These are phyloP conservation scores for Neuroterus valhalla DNA, from an alignment of 1,140 invertebrate genomes.

Conservation along the genomic window DNA sequence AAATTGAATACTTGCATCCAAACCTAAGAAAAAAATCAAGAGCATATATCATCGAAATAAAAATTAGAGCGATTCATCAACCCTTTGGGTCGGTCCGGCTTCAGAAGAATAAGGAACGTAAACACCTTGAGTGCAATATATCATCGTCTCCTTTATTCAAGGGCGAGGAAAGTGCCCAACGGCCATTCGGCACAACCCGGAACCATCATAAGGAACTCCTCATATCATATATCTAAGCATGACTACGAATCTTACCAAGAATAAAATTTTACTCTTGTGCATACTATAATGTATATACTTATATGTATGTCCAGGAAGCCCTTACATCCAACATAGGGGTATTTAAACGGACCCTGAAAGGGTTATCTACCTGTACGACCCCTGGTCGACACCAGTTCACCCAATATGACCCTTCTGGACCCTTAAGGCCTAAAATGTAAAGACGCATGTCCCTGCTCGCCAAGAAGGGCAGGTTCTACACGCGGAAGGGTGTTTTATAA, in stretches of 20 bases:
- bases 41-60: slow-evolving; percentile 17
- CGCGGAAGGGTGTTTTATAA: not conserved
- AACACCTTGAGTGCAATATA: slow-evolving; percentile 44
- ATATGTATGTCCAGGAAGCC: not conserved
- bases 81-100: not conserved
- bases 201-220: not conserved
- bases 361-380: slow-evolving; percentile 73
- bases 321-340: slow-evolving; percentile 54
- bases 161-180: slow-evolving; percentile 36
- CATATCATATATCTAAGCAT: not conserved
- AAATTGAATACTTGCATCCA: not conserved
- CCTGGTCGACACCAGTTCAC: slow-evolving; percentile 56
- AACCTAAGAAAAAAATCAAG: not conserved
- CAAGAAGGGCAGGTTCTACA: slow-evolving; percentile 56
- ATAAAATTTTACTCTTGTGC: not conserved
- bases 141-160: slow-evolving; percentile 40
- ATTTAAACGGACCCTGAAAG: slow-evolving; percentile 66
- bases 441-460: slow-evolving; percentile 31
- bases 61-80: slow-evolving; percentile 47
- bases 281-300: not conserved
- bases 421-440: slow-evolving; percentile 48
- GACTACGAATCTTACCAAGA: not conserved
- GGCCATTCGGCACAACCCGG: slow-evolving; percentile 32
- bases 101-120: slow-evolving; percentile 28
- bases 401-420: slow-evolving; percentile 51